Percentiles rank a stretch among this genome's conserved stretches.
These are phyloP conservation scores for Agonopterix subpropinquella DNA, from an alignment of 2,888 invertebrate species.

Conservation along the genomic window DNA sequence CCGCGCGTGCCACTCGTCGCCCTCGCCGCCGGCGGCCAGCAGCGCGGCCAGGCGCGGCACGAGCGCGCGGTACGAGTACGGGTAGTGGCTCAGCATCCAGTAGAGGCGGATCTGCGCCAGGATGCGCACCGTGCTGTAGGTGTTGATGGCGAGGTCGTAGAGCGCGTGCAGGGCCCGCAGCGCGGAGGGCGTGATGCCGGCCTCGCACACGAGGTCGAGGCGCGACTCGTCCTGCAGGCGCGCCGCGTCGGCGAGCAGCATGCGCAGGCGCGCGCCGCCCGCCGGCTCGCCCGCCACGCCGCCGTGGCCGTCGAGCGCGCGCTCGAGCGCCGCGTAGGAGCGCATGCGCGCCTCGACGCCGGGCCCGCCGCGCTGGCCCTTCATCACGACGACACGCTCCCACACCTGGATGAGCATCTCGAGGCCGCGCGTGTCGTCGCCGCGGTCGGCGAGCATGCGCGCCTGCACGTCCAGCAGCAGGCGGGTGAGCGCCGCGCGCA, in stretches of 20 bases:
- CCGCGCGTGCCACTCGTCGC: slow-evolving; percentile 67
- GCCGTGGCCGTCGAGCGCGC: slow-evolving; percentile 77
- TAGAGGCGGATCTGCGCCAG: slow-evolving; percentile 81
- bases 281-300: slow-evolving; percentile 67
- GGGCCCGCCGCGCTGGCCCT: slow-evolving; percentile 48
- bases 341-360: slow-evolving; percentile 80
- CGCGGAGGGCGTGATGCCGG: slow-evolving; percentile 52
- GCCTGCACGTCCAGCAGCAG: slow-evolving; percentile 78
- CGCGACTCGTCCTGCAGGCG: slow-evolving; percentile 77
- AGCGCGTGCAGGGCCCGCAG: slow-evolving; percentile 45
- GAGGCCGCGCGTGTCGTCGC: slow-evolving; percentile 88
- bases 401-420: slow-evolving; percentile 79
- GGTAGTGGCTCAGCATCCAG: slow-evolving; percentile 78
- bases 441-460: slow-evolving; percentile 78
- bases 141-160: slow-evolving; percentile 49
- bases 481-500: slow-evolving; percentile 77
- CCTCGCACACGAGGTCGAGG: slow-evolving; percentile 52
- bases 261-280: slow-evolving; percentile 63
- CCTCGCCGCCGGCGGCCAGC: slow-evolving; percentile 59
- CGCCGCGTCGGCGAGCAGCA: slow-evolving; percentile 79
- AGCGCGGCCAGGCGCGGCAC: slow-evolving; percentile 78
- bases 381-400: slow-evolving; percentile 66
- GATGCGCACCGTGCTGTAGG: slow-evolving; percentile 70
- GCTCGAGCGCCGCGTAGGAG: slow-evolving; percentile 78
- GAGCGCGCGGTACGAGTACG: slow-evolving; percentile 81